Evolutionary conservation across 2,888 invertebrate genomes (phyloP).

Genomic region (Sepiola atlantica): DNA sequence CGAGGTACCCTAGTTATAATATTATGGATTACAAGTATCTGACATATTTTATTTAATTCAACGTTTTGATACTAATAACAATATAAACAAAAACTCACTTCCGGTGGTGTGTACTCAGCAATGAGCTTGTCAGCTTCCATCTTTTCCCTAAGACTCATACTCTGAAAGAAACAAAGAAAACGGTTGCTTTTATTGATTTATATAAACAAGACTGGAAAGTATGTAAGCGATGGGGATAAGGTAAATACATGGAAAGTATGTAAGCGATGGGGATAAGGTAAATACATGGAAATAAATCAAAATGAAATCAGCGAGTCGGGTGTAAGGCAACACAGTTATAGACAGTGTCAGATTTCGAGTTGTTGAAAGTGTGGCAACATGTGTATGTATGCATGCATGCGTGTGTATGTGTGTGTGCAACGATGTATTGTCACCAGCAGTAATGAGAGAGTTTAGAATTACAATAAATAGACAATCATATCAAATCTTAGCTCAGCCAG

Average conservation of each 20-base stretch:
- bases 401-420: too few species aligned
- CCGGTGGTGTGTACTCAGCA: slow-evolving; percentile 68
- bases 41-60: not conserved
- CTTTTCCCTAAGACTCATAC: slow-evolving; percentile 68
- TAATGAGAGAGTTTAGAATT: too few species aligned
- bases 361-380: too few species aligned
- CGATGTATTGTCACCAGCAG: too few species aligned
- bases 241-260: not conserved
- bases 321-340: too few species aligned
- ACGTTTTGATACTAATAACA: not conserved
- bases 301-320: too few species aligned
- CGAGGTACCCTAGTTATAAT: too few species aligned
- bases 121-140: slow-evolving; percentile 69
- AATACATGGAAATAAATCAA: not conserved
- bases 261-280: not conserved
- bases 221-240: not conserved
- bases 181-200: not conserved
- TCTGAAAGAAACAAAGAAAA: slow-evolving; percentile 57
- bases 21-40: too few species aligned
- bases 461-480: too few species aligned
- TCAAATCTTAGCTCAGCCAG: too few species aligned
- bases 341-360: too few species aligned
- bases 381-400: too few species aligned
- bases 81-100: slow-evolving; percentile 59
- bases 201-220: not conserved